Base-by-base conservation (phyloP, 2,888 invertebrate genomes). In the Pandemis cinnamomeana region DNA sequence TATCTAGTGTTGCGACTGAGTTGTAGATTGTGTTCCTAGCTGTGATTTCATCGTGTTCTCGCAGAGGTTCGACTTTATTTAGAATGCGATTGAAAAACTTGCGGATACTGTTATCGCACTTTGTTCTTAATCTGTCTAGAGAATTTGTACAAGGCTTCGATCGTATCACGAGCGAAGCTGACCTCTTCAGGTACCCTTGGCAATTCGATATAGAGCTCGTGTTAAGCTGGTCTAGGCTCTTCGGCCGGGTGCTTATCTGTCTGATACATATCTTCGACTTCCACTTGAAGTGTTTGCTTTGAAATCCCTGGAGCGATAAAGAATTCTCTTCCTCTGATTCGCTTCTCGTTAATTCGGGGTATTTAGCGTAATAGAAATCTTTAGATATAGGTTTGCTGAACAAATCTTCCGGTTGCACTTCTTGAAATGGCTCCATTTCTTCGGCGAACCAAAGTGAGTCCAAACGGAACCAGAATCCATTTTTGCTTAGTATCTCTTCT, bases 291-390 rank as follows among this genome's bases (percentile, higher is more conserved):
- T 92, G 89, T 82, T 93, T 93, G 44, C 75, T 83, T 79, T 80
- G 82, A 80, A 93, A 93, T 48, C 92, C 93, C 46, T 81, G 86
- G 7, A 93, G 77, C 66, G 89, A 90, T 55, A 92, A 76, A 1
- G 92, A 87, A 72, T 84, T 89, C 77, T 93, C 93, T 46, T 93
- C 94, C 71, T 94, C 94, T 0, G 93, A 93, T 81, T 93, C 93
- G 78, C 94, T 93, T 82, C 93, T 85, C 0, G 89, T 88, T 84
- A 94, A 92, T 62, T 93, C 93, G 1, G 93, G 93, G 77, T 86
- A 86, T 77, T 88, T 92, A 0, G 91, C 83, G 75, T 94, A 93
- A 75, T 93, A 94, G 27, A 87, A 80, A 75, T 93, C 94, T 81
- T 89, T 89, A 15, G 93, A 84, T 0, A 93, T 78, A 0, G 94